Base-by-base conservation (phyloP, 2,888 invertebrate species). In the Fragum sueziense region DNA sequence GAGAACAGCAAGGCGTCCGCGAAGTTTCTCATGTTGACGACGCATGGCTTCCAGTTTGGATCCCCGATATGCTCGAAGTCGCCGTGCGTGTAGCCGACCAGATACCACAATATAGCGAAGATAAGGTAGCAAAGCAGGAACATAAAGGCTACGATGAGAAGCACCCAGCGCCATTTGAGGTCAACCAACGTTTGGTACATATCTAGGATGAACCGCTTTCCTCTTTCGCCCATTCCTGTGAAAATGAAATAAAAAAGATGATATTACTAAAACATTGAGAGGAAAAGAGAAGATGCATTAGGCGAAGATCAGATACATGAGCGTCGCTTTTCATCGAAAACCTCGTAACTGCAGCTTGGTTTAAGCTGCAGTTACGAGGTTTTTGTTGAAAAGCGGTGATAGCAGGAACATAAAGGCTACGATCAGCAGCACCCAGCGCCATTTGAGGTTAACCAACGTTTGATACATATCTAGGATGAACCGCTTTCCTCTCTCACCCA, bases 131-230 rank as follows among this genome's bases (percentile, higher is more conserved):
- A 97, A 71, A 97, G 95, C 57, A 93, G 80, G 85, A 98, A 99
- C 87, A 97, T 97, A 91, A 97, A 95, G 41, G 97, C 96, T 93
- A 98, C 98, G 76, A 98, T 96, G 82, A 98, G 94, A 86, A 98
- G 95, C 88, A 98, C 98, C 76, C 88, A 92, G 17, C 91, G 88
- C 99, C 99, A 99, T 95, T 97, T 97, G 37, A 97, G 96, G 94
- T 98, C 98, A 87, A 98, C 97, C 86, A 98, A 94, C 54, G 98
- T 98, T 73, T 98, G 98, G 94, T 98, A 98, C 90, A 98, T 96
- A 92, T 98, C 98, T 37, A 87, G 79, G 27, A 91, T 65, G 72
- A 86, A 91, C 7, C 85, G 82, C 14, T 85, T 85, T 22, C 84
- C 71, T 73, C 80, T 83, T 29, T 74, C 57, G 0, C 81, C 79